These are phyloP conservation scores for Pseudoips prasinana DNA, from an alignment of 2,888 invertebrate genomes.

Conservation along the genomic window DNA sequence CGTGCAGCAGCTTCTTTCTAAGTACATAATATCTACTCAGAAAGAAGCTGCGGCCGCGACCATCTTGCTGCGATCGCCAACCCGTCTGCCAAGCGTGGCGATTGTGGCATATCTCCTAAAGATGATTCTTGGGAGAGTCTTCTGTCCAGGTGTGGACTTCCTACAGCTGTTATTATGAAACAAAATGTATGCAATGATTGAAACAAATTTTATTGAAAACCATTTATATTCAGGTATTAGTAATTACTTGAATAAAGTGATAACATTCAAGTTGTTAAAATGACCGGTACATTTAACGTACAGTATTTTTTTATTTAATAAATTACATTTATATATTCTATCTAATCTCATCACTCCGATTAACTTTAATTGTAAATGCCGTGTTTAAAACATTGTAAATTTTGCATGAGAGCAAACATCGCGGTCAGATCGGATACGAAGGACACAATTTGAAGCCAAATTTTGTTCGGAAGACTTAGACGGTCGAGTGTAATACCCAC, in stretches of 20 bases:
- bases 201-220: slow-evolving; percentile 67
- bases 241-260: slow-evolving; percentile 71
- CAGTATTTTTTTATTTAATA: slow-evolving; percentile 38
- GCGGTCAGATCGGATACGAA: slow-evolving; percentile 33
- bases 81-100: too few species aligned
- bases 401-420: slow-evolving; percentile 36
- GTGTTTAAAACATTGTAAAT: slow-evolving; percentile 39
- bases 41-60: too few species aligned
- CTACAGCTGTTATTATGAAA: too few species aligned
- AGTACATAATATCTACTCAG: too few species aligned
- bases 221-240: slow-evolving; percentile 73
- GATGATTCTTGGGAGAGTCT: too few species aligned
- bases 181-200: slow-evolving; percentile 27
- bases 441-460: slow-evolving; percentile 53
- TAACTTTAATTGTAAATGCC: slow-evolving; percentile 38
- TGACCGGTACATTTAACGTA: slow-evolving; percentile 48
- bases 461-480: slow-evolving; percentile 67
- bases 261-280: slow-evolving; percentile 70
- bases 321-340: slow-evolving; percentile 55
- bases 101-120: too few species aligned
- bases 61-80: too few species aligned
- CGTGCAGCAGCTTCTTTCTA: too few species aligned
- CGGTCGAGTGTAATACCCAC: slow-evolving; percentile 34
- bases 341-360: slow-evolving; percentile 40
- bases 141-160: too few species aligned